These are phyloP conservation scores for Pseudomyrmex sp. DNA, from an alignment of 1,140 invertebrate species.

Conservation along the genomic window DNA sequence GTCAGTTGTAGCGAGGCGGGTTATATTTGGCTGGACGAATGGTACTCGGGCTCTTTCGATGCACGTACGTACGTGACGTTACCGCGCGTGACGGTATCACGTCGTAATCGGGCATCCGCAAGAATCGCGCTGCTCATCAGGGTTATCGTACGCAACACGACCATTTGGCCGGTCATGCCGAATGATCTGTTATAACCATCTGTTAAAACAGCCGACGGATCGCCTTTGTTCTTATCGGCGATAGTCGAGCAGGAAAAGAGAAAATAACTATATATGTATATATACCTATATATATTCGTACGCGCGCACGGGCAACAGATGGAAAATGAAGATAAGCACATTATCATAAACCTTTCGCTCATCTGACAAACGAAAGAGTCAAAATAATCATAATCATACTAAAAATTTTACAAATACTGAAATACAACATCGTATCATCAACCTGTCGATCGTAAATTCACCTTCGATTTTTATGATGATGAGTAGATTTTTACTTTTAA, in stretches of 20 bases:
- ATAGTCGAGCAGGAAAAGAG: background rate
- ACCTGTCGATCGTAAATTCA: slow-evolving; percentile 25
- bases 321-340: slow-evolving; percentile 45
- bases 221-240: background rate
- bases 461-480: background rate
- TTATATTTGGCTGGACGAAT: slow-evolving; percentile 64
- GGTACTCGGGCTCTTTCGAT: slow-evolving; percentile 43
- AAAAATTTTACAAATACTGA: slow-evolving; percentile 21
- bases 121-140: background rate
- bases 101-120: slow-evolving; percentile 44
- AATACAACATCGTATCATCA: background rate
- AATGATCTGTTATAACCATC: slow-evolving; percentile 20
- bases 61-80: slow-evolving; percentile 41
- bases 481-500: background rate
- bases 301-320: slow-evolving; percentile 1
- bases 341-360: slow-evolving; percentile 49
- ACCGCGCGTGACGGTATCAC: slow-evolving; percentile 30
- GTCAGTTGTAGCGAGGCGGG: slow-evolving; percentile 7
- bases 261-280: background rate
- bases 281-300: background rate
- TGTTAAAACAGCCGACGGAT: slow-evolving; percentile 5
- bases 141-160: slow-evolving; percentile 39
- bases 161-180: slow-evolving; percentile 1
- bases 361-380: slow-evolving; percentile 9
- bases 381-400: background rate